Conservation (phyloP, 2,888 invertebrate species). For the Drosophila longiperda region DNA sequence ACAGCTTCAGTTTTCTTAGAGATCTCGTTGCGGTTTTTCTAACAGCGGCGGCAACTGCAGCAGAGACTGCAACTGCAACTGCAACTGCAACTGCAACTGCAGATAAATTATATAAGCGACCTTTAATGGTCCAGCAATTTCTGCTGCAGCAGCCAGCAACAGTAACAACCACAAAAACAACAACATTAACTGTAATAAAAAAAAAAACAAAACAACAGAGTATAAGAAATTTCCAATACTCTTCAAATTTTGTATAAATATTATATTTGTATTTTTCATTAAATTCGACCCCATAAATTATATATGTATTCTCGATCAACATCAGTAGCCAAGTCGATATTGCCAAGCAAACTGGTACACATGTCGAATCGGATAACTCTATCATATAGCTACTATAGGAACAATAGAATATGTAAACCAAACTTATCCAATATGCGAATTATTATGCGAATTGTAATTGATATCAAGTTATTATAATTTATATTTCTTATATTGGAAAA, state of each 20-base stretch:
- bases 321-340: no score
- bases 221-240: constrained; percentile 22
- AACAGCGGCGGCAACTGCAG: constrained; percentile 5
- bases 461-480: background rate
- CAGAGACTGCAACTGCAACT: constrained; percentile 12
- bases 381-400: background rate
- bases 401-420: background rate
- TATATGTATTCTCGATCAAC: background rate
- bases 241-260: background rate
- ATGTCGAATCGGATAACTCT: no score
- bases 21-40: constrained; percentile 32
- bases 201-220: constrained; percentile 9
- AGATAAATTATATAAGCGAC: constrained; percentile 80
- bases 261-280: background rate
- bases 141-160: constrained; percentile 50
- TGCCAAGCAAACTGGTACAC: background rate
- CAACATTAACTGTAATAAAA: constrained; percentile 3
- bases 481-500: background rate
- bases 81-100: constrained; percentile 49
- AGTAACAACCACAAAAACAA: constrained; percentile 19
- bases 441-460: no score
- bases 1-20: constrained; percentile 22
- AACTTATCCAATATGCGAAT: background rate
- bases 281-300: background rate
- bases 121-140: constrained; percentile 83